A percentile compares a stretch with the other conserved stretches of the same genome.
Evolutionary conservation across 2,113 vertebrate species (phyloP).

Genomic region (Trichomycterus rosablanca): DNA sequence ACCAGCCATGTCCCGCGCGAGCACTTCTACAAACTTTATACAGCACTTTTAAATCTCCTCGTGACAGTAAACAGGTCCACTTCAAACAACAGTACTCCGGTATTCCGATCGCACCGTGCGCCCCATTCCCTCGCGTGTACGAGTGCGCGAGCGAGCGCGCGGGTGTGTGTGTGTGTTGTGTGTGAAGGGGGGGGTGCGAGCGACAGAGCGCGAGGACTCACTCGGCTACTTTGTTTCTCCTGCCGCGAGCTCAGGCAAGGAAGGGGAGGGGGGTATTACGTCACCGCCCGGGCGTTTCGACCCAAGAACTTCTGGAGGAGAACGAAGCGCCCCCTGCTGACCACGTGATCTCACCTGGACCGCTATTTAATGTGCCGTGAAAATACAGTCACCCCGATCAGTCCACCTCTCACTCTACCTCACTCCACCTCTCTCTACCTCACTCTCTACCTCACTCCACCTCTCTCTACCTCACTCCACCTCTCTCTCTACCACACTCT

Average conservation of each 20-base stretch:
- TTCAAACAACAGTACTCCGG: background rate
- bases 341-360: background rate
- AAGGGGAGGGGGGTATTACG: conserved; percentile 6
- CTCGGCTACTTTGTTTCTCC: conserved; percentile 18
- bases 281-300: conserved; percentile 11
- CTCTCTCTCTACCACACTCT: no score
- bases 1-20: background rate
- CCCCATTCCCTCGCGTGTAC: conserved; percentile 3
- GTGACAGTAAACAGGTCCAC: background rate
- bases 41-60: background rate
- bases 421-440: no score
- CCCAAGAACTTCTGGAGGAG: background rate
- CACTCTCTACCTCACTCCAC: no score
- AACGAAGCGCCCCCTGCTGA: conserved; percentile 25
- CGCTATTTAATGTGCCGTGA: no score
- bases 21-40: background rate
- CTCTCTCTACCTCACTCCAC: no score
- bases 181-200: background rate
- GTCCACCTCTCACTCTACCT: no score
- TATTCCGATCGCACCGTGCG: background rate
- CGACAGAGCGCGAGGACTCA: background rate
- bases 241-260: background rate
- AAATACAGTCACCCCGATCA: no score
- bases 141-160: background rate
- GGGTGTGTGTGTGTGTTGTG: background rate